A percentile compares a stretch with the other conserved stretches of the same genome.
These are phyloP conservation scores for Drosophila bocki DNA, from an alignment of 1,140 invertebrate species.

Conservation along the genomic window DNA sequence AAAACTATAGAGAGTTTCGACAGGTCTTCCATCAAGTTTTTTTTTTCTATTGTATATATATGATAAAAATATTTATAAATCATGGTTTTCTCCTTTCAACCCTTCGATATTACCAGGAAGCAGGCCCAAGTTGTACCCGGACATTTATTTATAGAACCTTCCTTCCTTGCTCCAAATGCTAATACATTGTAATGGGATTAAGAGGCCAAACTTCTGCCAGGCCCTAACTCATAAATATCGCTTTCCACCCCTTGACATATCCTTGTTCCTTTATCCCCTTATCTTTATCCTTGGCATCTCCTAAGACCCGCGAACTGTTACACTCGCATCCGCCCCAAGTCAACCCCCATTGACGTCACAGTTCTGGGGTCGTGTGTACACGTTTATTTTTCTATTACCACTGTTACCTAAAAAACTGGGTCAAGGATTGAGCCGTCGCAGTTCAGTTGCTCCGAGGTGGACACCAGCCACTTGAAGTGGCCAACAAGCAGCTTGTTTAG, in stretches of 20 bases:
- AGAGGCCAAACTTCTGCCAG: slow-evolving; percentile 11
- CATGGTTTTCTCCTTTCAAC: background rate
- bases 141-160: background rate
- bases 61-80: background rate
- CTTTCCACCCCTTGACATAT: background rate
- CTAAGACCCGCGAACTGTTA: slow-evolving; percentile 13
- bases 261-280: background rate
- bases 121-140: background rate
- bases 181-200: slow-evolving; percentile 13
- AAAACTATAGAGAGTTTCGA: background rate
- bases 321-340: slow-evolving; percentile 32
- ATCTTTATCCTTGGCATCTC: slow-evolving; percentile 30
- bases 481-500: slow-evolving; percentile 20
- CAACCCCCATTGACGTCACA: slow-evolving; percentile 56
- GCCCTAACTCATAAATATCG: slow-evolving; percentile 12
- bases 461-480: slow-evolving; percentile 28
- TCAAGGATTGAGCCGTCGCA: slow-evolving; percentile 62
- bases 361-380: slow-evolving; percentile 38
- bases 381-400: slow-evolving; percentile 48
- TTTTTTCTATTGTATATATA: background rate
- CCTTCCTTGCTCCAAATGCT: slow-evolving; percentile 1
- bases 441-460: slow-evolving; percentile 33
- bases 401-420: slow-evolving; percentile 40
- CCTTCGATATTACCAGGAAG: background rate
- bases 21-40: background rate